Evolutionary conservation across 1,140 invertebrate genomes (phyloP), one percentile per base, ranked within the genome.

Genomic region (Anastrepha ludens): DNA sequence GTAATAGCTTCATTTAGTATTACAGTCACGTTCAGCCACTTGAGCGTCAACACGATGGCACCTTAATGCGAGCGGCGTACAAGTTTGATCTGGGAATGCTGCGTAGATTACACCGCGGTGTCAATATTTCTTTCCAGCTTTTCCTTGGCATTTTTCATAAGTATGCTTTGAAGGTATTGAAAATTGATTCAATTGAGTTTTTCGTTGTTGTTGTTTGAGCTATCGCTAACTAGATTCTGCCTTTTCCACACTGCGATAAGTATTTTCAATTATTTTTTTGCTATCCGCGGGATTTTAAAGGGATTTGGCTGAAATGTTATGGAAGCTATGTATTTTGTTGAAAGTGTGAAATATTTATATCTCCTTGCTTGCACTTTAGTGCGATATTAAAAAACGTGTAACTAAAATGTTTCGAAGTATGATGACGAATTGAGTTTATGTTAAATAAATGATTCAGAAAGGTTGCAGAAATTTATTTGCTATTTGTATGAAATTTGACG

Each of bases 31-130:
- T 86, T 86, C 70, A 90, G 92, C 70, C 90, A 91, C 20, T 78
- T 88, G 50, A 78, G 91, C 44, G 92, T 90, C 87, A 91, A 93
- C 74, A 93, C 92, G 87, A 90, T 91, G 81, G 91, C 92, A n/a
- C 91, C 92, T 2, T 81, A 91, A 88, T 88, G 90, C 87, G 89
- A 89, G 86, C 89, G 90, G 13, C 90, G 89, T 59, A 91, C 89
- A 85, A 89, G 47, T 60, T 89, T 89, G 70, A 90, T 93, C 55
- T 89, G 87, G 91, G 91, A 70, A 92, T 91, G 41, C 91, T 91
- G 62, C 91, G 90, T 87, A 91, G 92, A 17, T 90, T 93, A 90
- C 93, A 93, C 89, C 90, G 89, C 62, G 74, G 74, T n/a, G 74
- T 3, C n/a, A 55, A 81, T 81, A 74, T 55, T 58, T 78, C 55